phyloP scores from a whole-genome alignment of 2,113 vertebrate species.

The Myotis yumanensis region DNA sequence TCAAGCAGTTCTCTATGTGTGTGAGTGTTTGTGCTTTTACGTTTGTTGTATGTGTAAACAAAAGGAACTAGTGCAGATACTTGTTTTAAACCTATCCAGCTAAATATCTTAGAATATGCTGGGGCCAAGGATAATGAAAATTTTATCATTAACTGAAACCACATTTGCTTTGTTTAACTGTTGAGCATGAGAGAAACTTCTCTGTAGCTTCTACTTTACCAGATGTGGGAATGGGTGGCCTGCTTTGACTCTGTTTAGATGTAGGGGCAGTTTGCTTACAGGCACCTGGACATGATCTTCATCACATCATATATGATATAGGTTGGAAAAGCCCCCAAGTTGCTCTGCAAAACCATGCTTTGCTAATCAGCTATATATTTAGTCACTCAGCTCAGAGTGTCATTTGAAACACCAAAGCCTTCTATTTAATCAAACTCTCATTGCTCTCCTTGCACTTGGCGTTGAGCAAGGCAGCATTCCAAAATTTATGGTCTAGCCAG shows the following conservation, averaged over 20 bases:
- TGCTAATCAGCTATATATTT: neutral
- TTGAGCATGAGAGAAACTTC: neutral
- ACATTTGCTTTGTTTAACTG: neutral
- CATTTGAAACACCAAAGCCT: neutral
- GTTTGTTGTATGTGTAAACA: neutral
- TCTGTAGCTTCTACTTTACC: neutral
- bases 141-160: constrained; percentile 19
- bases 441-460: neutral
- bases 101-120: neutral
- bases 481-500: neutral
- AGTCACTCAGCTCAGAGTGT: neutral
- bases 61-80: neutral
- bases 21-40: neutral
- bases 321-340: neutral
- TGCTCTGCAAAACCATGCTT: neutral
- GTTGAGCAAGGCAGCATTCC: neutral
- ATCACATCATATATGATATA: accelerated
- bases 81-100: neutral
- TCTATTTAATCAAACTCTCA: neutral
- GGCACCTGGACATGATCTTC: neutral
- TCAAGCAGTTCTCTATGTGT: neutral
- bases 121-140: neutral
- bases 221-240: neutral
- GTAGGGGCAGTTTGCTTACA: neutral
- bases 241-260: neutral